Conservation (phyloP, 2,888 invertebrate genomes). For the Geotrupes spiniger region DNA sequence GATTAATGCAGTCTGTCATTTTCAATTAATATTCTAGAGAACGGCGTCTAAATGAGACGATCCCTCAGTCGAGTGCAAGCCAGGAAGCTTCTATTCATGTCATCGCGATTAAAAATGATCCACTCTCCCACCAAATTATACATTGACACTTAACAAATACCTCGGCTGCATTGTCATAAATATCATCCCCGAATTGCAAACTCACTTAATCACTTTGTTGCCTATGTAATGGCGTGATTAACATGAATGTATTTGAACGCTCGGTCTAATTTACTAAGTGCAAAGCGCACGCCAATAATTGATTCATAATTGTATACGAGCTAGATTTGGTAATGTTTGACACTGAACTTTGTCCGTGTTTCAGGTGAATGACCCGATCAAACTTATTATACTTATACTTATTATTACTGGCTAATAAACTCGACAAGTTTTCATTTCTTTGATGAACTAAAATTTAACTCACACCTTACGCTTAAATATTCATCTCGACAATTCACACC, state of each 20-base stretch:
- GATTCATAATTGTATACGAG: slow-evolving; percentile 35
- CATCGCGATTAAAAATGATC: slow-evolving; percentile 50
- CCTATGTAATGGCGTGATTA: slow-evolving; percentile 32
- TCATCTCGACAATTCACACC: too few species aligned
- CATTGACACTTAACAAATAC: slow-evolving; percentile 52
- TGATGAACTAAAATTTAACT: too few species aligned
- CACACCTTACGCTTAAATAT: too few species aligned
- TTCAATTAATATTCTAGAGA: slow-evolving; percentile 49
- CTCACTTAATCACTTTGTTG: slow-evolving; percentile 8
- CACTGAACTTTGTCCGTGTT: too few species aligned
- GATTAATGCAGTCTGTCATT: slow-evolving; percentile 49
- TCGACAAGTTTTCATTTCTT: too few species aligned
- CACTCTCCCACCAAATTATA: slow-evolving; percentile 47
- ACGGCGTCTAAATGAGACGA: slow-evolving; percentile 46
- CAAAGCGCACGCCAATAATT: slow-evolving; percentile 32
- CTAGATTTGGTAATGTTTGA: too few species aligned
- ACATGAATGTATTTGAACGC: slow-evolving; percentile 32
- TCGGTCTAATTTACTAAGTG: slow-evolving; percentile 34
- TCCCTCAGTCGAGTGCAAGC: slow-evolving; percentile 40
- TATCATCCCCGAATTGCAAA: slow-evolving; percentile 11
- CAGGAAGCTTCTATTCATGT: slow-evolving; percentile 48
- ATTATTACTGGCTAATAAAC: too few species aligned
- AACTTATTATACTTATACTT: too few species aligned
- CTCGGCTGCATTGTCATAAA: slow-evolving; percentile 28
- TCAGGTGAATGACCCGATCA: too few species aligned